These are phyloP conservation scores for Myotis brandtii DNA, from an alignment of 2,113 vertebrate species.

Conservation along the genomic window DNA sequence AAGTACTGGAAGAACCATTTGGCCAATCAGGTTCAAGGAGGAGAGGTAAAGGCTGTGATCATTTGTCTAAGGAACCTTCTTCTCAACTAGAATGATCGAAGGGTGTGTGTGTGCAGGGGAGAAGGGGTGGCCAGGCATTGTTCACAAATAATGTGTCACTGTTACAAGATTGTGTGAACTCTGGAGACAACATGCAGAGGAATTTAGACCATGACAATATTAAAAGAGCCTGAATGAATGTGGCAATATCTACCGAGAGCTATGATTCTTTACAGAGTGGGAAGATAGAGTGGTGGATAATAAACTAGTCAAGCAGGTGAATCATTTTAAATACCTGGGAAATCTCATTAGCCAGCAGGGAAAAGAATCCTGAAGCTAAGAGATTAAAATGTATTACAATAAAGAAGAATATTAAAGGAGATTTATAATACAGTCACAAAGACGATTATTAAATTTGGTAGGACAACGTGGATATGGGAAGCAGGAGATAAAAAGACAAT, in stretches of 20 bases:
- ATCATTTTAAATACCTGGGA: slow-evolving; percentile 70
- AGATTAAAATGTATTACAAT: slow-evolving; percentile 74
- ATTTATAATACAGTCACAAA: slow-evolving; percentile 74
- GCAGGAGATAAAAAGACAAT: slow-evolving; percentile 57
- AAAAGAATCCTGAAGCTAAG: slow-evolving; percentile 46
- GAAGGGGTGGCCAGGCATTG: background rate
- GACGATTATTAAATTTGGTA: slow-evolving; percentile 66
- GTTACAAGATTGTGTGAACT: background rate
- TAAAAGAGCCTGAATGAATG: background rate
- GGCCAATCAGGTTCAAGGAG: background rate
- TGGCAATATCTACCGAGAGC: background rate
- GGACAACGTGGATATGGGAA: slow-evolving; percentile 44
- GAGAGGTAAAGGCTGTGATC: background rate
- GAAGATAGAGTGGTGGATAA: slow-evolving; percentile 41
- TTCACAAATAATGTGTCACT: background rate
- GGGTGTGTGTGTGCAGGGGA: too few relatives aligned
- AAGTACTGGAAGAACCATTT: background rate
- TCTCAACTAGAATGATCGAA: background rate
- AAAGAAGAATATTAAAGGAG: slow-evolving; percentile 68
- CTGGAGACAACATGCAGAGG: background rate
- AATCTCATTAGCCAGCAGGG: slow-evolving; percentile 68
- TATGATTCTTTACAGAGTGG: background rate
- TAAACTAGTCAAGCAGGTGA: slow-evolving; percentile 68
- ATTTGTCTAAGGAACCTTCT: background rate
- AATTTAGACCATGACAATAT: background rate